Conservation (phyloP, 2,797 vertebrate species). For the Enteromius radiatus region DNA sequence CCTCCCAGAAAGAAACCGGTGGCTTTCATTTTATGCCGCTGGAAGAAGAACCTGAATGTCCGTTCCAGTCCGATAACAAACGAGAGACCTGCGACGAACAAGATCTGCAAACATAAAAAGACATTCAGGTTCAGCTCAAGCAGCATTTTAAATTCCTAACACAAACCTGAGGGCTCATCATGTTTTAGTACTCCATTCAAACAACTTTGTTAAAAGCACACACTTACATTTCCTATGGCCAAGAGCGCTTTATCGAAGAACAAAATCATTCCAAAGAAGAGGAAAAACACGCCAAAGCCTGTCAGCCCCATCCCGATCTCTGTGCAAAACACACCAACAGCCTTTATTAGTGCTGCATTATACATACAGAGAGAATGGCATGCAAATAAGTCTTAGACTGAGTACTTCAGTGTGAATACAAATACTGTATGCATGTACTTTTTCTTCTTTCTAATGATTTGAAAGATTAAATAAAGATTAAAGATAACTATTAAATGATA, state of each 20-base stretch:
- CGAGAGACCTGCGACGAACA: slow-evolving; percentile 94
- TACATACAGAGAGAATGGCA: neutral
- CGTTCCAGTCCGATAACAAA: slow-evolving; percentile 97
- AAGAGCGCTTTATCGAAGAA: slow-evolving; percentile 98
- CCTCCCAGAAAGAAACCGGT: slow-evolving; percentile 95
- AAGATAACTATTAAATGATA: neutral
- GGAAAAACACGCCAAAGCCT: slow-evolving; percentile 96
- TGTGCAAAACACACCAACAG: slow-evolving; percentile 70
- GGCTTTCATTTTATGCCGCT: slow-evolving; percentile 97
- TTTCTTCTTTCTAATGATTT: neutral
- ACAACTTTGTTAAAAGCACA: neutral
- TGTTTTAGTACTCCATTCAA: neutral
- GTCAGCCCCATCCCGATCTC: slow-evolving; percentile 97
- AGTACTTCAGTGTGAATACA: neutral
- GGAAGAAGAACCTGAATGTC: slow-evolving; percentile 98
- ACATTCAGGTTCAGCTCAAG: neutral
- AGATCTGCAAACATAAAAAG: slow-evolving; percentile 78
- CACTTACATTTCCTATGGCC: slow-evolving; percentile 97
- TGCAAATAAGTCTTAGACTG: neutral
- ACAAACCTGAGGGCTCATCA: slow-evolving; percentile 33
- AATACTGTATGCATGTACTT: no score
- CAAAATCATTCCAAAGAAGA: slow-evolving; percentile 98
- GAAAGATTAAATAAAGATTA: neutral
- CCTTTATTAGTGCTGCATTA: neutral
- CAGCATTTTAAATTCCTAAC: neutral